Evolutionary conservation across 2,888 invertebrate species (phyloP).

Genomic region (Lingula anatina): DNA sequence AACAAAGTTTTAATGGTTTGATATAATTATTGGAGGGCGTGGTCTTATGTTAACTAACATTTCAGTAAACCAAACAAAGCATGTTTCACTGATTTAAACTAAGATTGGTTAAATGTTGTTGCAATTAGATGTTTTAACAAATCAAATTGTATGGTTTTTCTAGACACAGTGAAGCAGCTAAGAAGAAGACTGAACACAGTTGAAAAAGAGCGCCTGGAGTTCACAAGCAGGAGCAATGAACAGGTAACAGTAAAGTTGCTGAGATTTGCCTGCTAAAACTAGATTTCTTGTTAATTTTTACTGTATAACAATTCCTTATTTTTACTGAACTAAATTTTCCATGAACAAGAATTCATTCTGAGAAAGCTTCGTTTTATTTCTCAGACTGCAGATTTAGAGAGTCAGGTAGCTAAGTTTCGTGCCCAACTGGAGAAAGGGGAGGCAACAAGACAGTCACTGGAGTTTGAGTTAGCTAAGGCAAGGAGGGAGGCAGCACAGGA

Average conservation of each 20-base stretch:
- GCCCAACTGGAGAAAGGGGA: slow-evolving; percentile 45
- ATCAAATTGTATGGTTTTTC: too few species aligned
- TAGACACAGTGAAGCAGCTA: too few species aligned
- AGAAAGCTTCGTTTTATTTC: slow-evolving; percentile 4
- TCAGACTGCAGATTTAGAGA: slow-evolving; percentile 30
- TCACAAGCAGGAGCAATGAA: slow-evolving; percentile 30
- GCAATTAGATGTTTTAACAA: too few species aligned
- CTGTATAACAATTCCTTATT: neutral
- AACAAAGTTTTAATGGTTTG: too few species aligned
- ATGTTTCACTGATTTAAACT: too few species aligned
- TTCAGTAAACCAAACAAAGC: too few species aligned
- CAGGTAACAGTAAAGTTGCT: slow-evolving; percentile 24
- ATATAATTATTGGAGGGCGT: too few species aligned
- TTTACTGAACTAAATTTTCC: neutral
- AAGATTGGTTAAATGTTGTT: too few species aligned
- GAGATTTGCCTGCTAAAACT: neutral
- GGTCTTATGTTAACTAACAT: too few species aligned
- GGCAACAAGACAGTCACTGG: slow-evolving; percentile 40
- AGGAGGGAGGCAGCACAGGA: slow-evolving; percentile 29
- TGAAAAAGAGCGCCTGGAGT: slow-evolving; percentile 40
- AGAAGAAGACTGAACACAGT: slow-evolving; percentile 33
- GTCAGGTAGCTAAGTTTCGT: slow-evolving; percentile 34
- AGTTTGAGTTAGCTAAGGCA: slow-evolving; percentile 41
- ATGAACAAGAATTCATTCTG: neutral
- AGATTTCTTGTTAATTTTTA: neutral